Percentiles rank a stretch among this genome's conserved stretches.
Evolutionary conservation across 1,140 invertebrate genomes (phyloP).

Genomic region (Pararge aegeria): DNA sequence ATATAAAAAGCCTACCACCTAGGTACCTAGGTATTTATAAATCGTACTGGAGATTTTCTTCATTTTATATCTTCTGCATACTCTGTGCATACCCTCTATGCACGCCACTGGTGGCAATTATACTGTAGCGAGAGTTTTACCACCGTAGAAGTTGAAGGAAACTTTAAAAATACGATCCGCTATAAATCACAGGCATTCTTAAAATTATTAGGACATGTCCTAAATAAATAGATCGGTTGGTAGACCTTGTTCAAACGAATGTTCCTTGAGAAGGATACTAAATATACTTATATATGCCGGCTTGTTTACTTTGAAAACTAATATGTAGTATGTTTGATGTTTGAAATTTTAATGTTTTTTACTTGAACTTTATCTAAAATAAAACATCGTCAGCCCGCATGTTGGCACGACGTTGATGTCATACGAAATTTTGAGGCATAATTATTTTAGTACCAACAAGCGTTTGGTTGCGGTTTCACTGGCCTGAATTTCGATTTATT

Average conservation of each 20-base stretch:
- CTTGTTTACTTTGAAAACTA: conserved; percentile 5
- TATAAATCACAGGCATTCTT: neutral
- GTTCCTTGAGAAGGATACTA: conserved; percentile 2
- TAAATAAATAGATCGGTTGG: neutral
- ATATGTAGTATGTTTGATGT: conserved; percentile 1
- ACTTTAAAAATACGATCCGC: too few species aligned
- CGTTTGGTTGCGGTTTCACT: conserved; percentile 3
- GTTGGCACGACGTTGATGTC: conserved; percentile 10
- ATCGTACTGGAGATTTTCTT: too few species aligned
- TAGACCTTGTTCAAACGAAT: neutral
- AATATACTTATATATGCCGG: conserved; percentile 5
- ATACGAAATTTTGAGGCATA: conserved; percentile 10
- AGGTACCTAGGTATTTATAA: too few species aligned
- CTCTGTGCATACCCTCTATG: too few species aligned
- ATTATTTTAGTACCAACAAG: conserved; percentile 6
- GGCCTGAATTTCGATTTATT: conserved; percentile 1
- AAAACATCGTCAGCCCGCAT: conserved; percentile 7
- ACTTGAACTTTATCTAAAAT: neutral
- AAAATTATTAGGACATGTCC: neutral
- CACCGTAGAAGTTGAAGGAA: too few species aligned
- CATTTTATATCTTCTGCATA: too few species aligned
- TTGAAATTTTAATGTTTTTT: conserved; percentile 8
- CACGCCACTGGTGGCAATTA: too few species aligned
- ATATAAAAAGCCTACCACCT: too few species aligned
- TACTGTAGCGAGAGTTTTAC: too few species aligned